Evolutionary conservation across 2,113 vertebrate species (phyloP).

Genomic region (Catharus fuscescens): DNA sequence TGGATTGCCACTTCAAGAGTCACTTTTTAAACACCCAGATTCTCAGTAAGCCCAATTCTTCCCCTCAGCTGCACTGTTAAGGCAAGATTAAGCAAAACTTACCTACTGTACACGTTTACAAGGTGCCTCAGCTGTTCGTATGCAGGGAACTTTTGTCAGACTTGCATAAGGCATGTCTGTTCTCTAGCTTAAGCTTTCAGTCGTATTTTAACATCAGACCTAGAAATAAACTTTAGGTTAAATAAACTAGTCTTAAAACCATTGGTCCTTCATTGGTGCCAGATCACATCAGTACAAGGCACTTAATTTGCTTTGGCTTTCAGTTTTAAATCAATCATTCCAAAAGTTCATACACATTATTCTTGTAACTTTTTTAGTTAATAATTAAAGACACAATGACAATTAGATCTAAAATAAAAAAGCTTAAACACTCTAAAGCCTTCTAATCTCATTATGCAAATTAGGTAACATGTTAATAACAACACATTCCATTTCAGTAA

Average conservation of each 20-base stretch:
- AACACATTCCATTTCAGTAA: slow-evolving; percentile 9
- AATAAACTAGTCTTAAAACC: slow-evolving; percentile 2
- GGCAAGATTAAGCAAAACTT: neutral
- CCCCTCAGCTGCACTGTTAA: neutral
- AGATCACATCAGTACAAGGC: neutral
- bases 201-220: neutral
- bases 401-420: slow-evolving; percentile 37
- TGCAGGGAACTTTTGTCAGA: neutral
- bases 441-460: slow-evolving; percentile 56
- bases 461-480: slow-evolving; percentile 20
- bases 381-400: slow-evolving; percentile 41
- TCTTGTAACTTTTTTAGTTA: slow-evolving; percentile 14
- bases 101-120: neutral
- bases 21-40: neutral
- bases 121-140: neutral
- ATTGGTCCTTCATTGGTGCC: neutral
- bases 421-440: slow-evolving; percentile 30
- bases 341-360: slow-evolving; percentile 7
- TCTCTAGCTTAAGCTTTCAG: neutral
- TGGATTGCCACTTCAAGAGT: neutral
- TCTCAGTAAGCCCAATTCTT: neutral
- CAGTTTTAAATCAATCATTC: slow-evolving; percentile 32
- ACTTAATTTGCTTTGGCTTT: slow-evolving; percentile 31
- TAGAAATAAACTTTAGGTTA: neutral
- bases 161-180: neutral